Evolutionary conservation across 92 coral and sea anemone species (phyloP), one percentile per base, ranked within the genome.

Genomic region (Epizoanthus rinbou): DNA sequence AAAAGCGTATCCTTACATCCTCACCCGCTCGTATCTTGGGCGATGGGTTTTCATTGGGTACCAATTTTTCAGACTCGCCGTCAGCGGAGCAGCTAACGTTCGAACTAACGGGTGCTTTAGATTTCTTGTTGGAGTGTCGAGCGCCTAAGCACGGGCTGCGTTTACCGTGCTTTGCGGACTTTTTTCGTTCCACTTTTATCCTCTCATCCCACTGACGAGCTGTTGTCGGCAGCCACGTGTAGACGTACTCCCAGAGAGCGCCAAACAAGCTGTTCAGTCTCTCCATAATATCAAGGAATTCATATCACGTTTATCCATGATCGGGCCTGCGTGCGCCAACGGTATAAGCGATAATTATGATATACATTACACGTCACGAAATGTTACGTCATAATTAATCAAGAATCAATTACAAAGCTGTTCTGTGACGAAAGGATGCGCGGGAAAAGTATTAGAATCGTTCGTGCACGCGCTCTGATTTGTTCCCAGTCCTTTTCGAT

Each of bases 241-340:
- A 78, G 0, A 78, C 72, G n/a, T 78, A 78, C 6, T 65, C 82
- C 82, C 82, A 78, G 25, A 78, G 82, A 13, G 82, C 82, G 13
- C 82, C 82, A 43, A 78, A 78, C 10, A 78, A 62, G 22, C 82
- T 78, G 6, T 63, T 78, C 10, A 78, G 8, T 78, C 71, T 63
- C 31, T 78, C 71, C 82, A 78, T 78, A 57, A 22, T 37, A 21
- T 11, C 13, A 6, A 25, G 13, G 9, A 15, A 37, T 3, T 22
- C 65, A 6, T 3, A 47, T 21, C 43, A 37, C 43, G 41, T 47
- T 50, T 50, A 50, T 50, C 15, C 54, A 50, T 50, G 2, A 50
- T 50, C 54, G 3, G 15, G 15, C 54, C 16, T 13, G 43, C 43
- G 43, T 21, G 16, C 41, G 6, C 21, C n/a, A 52, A 52, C 54